Evolutionary conservation across 2,113 vertebrate species (phyloP).

Genomic region (Tringa solitaria): DNA sequence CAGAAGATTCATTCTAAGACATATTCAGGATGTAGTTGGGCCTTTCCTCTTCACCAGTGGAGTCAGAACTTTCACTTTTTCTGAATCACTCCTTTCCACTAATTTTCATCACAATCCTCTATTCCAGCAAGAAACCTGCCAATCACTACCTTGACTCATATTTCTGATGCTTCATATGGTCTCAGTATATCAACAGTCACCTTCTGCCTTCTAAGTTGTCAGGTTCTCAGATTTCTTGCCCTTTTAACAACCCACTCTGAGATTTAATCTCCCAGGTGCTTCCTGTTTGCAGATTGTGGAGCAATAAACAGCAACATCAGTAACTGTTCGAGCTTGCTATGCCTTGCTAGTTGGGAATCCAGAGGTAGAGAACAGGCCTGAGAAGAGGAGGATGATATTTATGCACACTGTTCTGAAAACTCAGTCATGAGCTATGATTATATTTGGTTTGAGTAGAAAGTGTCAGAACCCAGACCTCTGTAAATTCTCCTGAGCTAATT

Average conservation of each 20-base stretch:
- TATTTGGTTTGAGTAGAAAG: background rate
- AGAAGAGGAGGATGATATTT: background rate
- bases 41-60: background rate
- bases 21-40: background rate
- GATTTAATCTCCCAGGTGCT: conserved; percentile 60
- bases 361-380: background rate
- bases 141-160: background rate
- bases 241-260: conserved; percentile 32
- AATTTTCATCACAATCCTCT: background rate
- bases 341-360: background rate
- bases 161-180: background rate
- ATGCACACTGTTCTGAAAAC: background rate
- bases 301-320: conserved; percentile 42
- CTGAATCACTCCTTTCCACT: background rate
- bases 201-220: background rate
- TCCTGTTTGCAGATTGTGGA: conserved; percentile 43
- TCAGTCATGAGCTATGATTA: background rate
- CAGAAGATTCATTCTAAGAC: background rate
- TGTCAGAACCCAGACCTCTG: background rate
- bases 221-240: conserved; percentile 25
- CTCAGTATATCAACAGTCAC: background rate
- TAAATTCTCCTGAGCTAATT: background rate
- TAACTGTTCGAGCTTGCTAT: background rate
- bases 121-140: background rate
- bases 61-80: background rate